phyloP scores from a whole-genome alignment of 2,113 vertebrate species.

The Dromiciops gliroides region DNA sequence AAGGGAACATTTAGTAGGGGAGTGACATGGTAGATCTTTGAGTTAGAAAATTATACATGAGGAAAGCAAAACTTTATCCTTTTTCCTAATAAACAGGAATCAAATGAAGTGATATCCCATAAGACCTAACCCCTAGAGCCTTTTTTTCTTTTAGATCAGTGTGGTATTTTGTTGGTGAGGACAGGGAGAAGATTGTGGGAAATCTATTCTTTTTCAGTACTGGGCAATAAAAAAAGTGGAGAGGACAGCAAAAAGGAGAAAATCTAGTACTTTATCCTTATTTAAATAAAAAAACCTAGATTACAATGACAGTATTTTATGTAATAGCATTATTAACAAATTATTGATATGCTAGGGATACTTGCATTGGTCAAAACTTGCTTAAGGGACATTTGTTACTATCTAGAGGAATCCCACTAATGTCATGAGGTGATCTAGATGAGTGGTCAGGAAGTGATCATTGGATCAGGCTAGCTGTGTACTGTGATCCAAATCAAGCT shows the following conservation, averaged over 20 bases:
- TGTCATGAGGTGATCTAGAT: background rate
- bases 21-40: background rate
- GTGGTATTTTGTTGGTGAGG: background rate
- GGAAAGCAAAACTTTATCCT: background rate
- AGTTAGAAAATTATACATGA: background rate
- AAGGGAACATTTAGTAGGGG: background rate
- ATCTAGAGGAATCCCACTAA: background rate
- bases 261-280: slow-evolving; percentile 4
- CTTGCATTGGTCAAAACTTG: background rate
- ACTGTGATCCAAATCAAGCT: background rate
- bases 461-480: background rate
- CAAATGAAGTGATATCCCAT: background rate
- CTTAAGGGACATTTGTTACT: background rate
- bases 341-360: background rate
- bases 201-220: background rate
- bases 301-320: background rate
- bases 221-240: slow-evolving; percentile 3
- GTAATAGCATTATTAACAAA: background rate
- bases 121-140: background rate
- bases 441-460: background rate
- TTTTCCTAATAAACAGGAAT: slow-evolving; percentile 32
- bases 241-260: background rate
- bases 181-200: background rate
- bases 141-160: slow-evolving; percentile 5
- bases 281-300: background rate